Conservation (phyloP, 2,797 vertebrate species). For the Argyrosomus regius region DNA sequence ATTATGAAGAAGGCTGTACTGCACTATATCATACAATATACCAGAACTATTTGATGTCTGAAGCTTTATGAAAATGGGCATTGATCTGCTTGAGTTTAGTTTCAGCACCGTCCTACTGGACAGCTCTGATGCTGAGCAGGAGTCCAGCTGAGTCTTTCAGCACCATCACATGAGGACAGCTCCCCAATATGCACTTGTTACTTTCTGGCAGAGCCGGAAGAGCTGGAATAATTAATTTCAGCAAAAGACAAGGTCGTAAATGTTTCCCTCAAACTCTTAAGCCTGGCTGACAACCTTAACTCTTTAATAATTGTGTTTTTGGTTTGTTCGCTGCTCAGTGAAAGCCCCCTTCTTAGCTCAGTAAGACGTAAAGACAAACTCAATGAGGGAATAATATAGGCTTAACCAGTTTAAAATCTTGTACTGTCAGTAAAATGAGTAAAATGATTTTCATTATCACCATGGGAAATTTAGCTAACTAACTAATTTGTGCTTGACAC, state of each 20-base stretch:
- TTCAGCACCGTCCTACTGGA: conserved; percentile 53
- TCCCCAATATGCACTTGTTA: conserved; percentile 24
- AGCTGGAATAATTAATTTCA: neutral
- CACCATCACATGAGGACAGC: conserved; percentile 55
- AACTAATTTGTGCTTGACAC: conserved; percentile 15
- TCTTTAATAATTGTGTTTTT: conserved; percentile 3
- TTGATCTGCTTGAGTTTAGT: neutral
- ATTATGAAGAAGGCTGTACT: neutral
- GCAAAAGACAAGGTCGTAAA: neutral
- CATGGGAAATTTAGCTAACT: neutral
- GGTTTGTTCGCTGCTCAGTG: neutral
- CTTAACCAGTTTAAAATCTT: neutral
- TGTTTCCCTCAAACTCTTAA: conserved; percentile 11
- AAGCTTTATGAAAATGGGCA: neutral
- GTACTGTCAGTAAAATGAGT: neutral
- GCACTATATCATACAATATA: neutral
- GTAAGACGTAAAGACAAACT: neutral
- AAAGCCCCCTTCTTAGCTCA: neutral
- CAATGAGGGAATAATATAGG: neutral
- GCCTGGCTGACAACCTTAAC: neutral
- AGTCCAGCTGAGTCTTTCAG: conserved; percentile 53
- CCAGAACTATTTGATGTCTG: neutral
- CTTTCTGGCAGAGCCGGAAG: neutral
- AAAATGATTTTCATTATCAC: neutral
- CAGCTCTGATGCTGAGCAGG: conserved; percentile 35